Base-by-base conservation (phyloP, 92 coral and sea anemone genomes). In the Porites lobata region DNA sequence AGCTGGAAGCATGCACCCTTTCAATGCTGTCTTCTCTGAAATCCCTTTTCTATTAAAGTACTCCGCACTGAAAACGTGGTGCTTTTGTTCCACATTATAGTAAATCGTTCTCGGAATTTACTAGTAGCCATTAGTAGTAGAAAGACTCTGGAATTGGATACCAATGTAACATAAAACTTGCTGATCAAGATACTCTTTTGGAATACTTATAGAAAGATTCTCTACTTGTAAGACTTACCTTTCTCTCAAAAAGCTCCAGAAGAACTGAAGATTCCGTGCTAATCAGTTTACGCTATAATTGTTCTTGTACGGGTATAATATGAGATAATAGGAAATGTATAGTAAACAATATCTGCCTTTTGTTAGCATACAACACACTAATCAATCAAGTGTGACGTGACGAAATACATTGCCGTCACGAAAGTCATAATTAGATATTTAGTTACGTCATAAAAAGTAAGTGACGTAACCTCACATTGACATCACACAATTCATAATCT, bases 91-190 rank as follows among this genome's bases (percentile, higher is more conserved):
- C 20, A 12, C 32, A 11, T 69, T 54, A 57, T 56, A 69, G 18
- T 80, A 38, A 26, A 32, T 69, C 68, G 69, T 69, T 56, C 57
- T 56, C 24, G 54, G 52, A 56, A 56, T 56, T 10, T 14, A 56
- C 61, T 69, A 81, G 86, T 56, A 56, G 86, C 78, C 57, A 69
- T 32, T 18, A 69, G 52, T 57, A 82, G 70, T 13, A 69, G 70
- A 67, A 29, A 51, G 14, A 13, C 47, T 38, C 47, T 38, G 47
- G 13, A 38, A 13, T 9, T 43, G 22, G 17, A n/a, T 10, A 56
- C 14, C 13, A 56, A 2, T 10, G 15, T 56, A 56, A 14, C 13
- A 9, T 56, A 10, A 56, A 14, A 1, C 61, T 38, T 38, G 47
- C 47, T 10, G 15, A 7, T 20, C 47, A 13, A 11, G 11, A 4